Evolutionary conservation across 2,888 invertebrate species (phyloP), one percentile per base, ranked within the genome.

Genomic region (Scaptomyza cyrtandrae): DNA sequence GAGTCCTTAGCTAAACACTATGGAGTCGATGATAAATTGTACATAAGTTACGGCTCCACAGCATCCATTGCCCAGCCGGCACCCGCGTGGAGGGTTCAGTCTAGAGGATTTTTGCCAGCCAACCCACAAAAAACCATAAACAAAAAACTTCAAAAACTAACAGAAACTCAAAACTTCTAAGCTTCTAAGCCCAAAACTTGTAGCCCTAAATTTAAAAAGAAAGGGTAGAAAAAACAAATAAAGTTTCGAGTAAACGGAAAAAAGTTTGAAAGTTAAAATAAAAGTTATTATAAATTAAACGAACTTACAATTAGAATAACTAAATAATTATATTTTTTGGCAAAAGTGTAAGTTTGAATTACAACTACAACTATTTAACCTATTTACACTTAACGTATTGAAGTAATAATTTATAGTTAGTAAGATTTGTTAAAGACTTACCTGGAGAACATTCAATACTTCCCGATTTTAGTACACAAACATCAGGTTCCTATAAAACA

Each of bases 41-140:
- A 9, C 14, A 45, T 10, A n/a, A 11, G 19, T 33, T 16, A 24
- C 3, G 37, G 1, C 29, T 31, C 33, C 7, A 45, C 56, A 67
- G 44, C 19, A 43, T 60, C 78, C 57, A 75, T 75, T 75, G 78
- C 37, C 78, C 75, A 72, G 75, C 75, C 52, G 78, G 75, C 75
- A 75, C 78, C 78, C 75, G 19, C 78, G 73, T 43, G 75, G 75
- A 75, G 75, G 75, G 55, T 78, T 75, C 46, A 57, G 75, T 67
- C 73, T 60, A 50, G 68, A 75, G 75, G 73, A 75, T 75, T 75
- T 75, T 75, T 64, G 65, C 74, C 74, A 54, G 73, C 74, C 74
- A 72, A 71, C 77, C 77, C 77, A 48, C n/a, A 31, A 35, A 31
- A 55, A 45, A 37, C 27, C 68, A 49, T 19, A 19, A 49, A 43